phyloP scores from a whole-genome alignment of 2,888 invertebrate genomes.

The Euzophera pinguis region DNA sequence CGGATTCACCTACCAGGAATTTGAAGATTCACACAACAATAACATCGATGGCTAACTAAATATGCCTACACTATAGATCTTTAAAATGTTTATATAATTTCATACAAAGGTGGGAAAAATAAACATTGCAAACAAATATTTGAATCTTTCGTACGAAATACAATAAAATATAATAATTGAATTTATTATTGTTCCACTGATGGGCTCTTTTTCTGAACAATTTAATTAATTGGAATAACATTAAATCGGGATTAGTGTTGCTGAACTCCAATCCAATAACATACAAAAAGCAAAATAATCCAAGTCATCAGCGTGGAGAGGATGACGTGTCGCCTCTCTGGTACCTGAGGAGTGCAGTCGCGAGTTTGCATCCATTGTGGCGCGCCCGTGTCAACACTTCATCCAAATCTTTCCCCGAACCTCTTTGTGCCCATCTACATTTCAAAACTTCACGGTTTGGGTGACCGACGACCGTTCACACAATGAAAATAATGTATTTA shows the following conservation, averaged over 20 bases:
- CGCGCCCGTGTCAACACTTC: constrained; percentile 65
- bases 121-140: constrained; percentile 39
- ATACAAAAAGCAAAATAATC: constrained; percentile 35
- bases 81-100: constrained; percentile 39
- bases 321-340: constrained; percentile 38
- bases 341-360: constrained; percentile 45
- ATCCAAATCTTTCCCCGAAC: constrained; percentile 59
- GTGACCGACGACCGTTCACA: constrained; percentile 31
- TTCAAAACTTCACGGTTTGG: constrained; percentile 65
- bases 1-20: constrained; percentile 61
- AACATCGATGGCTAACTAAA: constrained; percentile 65
- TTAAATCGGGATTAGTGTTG: constrained; percentile 4
- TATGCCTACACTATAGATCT: constrained; percentile 30
- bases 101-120: constrained; percentile 32
- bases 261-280: constrained; percentile 28
- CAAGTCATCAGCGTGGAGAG: constrained; percentile 58
- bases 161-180: background rate
- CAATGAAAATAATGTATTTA: constrained; percentile 38
- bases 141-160: background rate
- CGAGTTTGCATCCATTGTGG: constrained; percentile 68
- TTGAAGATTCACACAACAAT: constrained; percentile 62
- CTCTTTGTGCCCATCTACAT: constrained; percentile 54
- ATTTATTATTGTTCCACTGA: background rate
- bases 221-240: constrained; percentile 8
- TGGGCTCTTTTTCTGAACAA: background rate